phyloP scores from a whole-genome alignment of 1,140 invertebrate species.

The Drosophila guanche region DNA sequence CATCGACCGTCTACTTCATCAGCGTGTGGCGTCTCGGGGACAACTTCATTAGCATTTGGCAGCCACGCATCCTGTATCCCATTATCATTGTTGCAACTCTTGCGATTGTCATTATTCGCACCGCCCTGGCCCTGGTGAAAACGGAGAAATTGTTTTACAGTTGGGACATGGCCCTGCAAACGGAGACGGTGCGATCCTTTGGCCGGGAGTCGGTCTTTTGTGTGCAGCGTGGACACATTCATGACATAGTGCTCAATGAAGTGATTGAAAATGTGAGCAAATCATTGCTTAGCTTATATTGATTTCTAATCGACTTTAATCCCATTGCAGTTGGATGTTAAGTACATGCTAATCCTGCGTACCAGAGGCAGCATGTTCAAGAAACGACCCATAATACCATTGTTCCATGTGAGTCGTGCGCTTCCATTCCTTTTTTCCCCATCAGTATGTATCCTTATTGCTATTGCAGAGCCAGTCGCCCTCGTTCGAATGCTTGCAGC shows the following conservation, averaged over 20 bases:
- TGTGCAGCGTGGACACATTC: slow-evolving; percentile 85
- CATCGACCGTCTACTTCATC: slow-evolving; percentile 37
- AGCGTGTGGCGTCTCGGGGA: slow-evolving; percentile 10
- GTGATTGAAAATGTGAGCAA: slow-evolving; percentile 85
- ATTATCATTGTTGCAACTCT: slow-evolving; percentile 1
- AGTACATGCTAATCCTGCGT: slow-evolving; percentile 83
- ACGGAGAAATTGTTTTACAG: slow-evolving; percentile 85
- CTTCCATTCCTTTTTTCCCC: too few species aligned
- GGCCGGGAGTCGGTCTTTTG: slow-evolving; percentile 74
- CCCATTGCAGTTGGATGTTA: slow-evolving; percentile 81
- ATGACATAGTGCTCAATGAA: slow-evolving; percentile 86
- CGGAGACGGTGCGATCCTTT: slow-evolving; percentile 81
- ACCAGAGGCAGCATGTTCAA: slow-evolving; percentile 67
- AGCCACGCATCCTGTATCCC: slow-evolving; percentile 51
- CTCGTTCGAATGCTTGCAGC: slow-evolving; percentile 60
- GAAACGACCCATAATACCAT: slow-evolving; percentile 50
- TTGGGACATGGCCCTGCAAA: slow-evolving; percentile 85
- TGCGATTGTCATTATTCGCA: slow-evolving; percentile 30
- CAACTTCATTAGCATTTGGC: slow-evolving; percentile 2
- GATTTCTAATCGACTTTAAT: slow-evolving; percentile 9
- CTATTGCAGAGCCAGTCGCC: slow-evolving; percentile 51
- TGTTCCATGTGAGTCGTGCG: slow-evolving; percentile 53
- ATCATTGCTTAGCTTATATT: not conserved
- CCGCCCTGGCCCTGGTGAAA: slow-evolving; percentile 39
- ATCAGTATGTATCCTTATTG: too few species aligned